Percentiles rank a stretch among this genome's conserved stretches.
phyloP scores from a whole-genome alignment of 2,888 invertebrate species.

The Dynastes hyllus region DNA sequence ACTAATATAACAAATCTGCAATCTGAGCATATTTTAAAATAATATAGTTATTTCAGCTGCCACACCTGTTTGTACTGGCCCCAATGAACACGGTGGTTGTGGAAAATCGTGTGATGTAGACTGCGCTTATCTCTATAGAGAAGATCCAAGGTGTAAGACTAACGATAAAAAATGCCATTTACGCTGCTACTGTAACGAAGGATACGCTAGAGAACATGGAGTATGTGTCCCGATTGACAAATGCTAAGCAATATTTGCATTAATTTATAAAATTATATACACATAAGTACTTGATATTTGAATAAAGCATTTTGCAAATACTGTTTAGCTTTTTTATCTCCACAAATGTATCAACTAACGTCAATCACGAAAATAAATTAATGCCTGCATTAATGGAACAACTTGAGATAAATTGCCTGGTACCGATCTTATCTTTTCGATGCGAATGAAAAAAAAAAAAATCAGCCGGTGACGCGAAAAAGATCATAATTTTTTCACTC shows the following conservation, averaged over 20 bases:
- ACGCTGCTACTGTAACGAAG: constrained; percentile 55
- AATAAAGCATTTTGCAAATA: too few species aligned
- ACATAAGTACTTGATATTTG: too few species aligned
- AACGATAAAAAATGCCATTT: constrained; percentile 52
- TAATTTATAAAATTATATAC: too few species aligned
- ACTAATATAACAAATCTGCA: too few species aligned
- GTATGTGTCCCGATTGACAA: constrained; percentile 52
- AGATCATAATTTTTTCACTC: constrained; percentile 16
- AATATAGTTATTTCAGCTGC: constrained; percentile 7
- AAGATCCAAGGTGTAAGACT: constrained; percentile 53
- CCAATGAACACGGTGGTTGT: constrained; percentile 54
- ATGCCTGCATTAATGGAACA: not conserved
- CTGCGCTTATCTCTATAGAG: constrained; percentile 46
- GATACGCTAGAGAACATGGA: constrained; percentile 54
- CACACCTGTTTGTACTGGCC: constrained; percentile 40
- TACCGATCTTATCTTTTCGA: too few species aligned
- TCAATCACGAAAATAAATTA: too few species aligned
- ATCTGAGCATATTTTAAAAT: not conserved
- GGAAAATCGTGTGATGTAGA: constrained; percentile 55
- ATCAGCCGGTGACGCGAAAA: too few species aligned
- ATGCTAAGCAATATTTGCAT: constrained; percentile 27
- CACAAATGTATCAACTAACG: too few species aligned
- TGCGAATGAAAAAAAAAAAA: not conserved
- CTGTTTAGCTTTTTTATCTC: too few species aligned
- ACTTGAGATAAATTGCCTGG: too few species aligned